phyloP scores from a whole-genome alignment of 2,888 invertebrate species.

The Dascillus cervinus region DNA sequence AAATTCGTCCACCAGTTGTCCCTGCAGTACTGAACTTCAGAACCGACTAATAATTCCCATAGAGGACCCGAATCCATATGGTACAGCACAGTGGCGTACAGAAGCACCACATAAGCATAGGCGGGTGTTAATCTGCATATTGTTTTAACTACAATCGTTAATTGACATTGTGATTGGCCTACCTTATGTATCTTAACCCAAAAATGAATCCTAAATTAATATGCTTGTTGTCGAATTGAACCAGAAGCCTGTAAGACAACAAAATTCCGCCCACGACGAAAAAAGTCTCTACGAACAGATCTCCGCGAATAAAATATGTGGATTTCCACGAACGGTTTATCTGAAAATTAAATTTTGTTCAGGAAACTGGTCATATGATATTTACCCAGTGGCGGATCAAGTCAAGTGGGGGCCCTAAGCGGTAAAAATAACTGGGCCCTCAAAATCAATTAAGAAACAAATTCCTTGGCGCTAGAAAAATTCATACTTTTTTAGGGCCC shows the following conservation, averaged over 20 bases:
- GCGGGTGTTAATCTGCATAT: constrained; percentile 51
- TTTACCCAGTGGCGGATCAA: no score
- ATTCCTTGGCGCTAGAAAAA: no score
- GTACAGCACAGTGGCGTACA: constrained; percentile 47
- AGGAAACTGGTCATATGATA: no score
- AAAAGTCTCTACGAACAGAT: constrained; percentile 58
- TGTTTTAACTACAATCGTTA: no score
- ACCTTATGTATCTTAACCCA: no score
- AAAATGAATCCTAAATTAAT: neutral
- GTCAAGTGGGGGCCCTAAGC: no score
- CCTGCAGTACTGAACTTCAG: constrained; percentile 47
- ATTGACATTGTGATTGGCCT: no score
- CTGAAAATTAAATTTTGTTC: no score
- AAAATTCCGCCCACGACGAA: constrained; percentile 56
- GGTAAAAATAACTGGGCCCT: no score
- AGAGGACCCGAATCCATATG: constrained; percentile 53
- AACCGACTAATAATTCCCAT: constrained; percentile 47
- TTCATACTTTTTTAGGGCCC: no score
- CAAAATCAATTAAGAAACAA: no score
- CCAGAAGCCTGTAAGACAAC: constrained; percentile 42
- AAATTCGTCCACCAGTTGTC: constrained; percentile 58
- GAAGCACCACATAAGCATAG: constrained; percentile 51
- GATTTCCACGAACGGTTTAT: constrained; percentile 38
- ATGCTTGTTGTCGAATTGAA: neutral
- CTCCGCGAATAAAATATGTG: constrained; percentile 50